phyloP scores from a whole-genome alignment of 2,113 vertebrate genomes.

The Tonatia bakeri region DNA sequence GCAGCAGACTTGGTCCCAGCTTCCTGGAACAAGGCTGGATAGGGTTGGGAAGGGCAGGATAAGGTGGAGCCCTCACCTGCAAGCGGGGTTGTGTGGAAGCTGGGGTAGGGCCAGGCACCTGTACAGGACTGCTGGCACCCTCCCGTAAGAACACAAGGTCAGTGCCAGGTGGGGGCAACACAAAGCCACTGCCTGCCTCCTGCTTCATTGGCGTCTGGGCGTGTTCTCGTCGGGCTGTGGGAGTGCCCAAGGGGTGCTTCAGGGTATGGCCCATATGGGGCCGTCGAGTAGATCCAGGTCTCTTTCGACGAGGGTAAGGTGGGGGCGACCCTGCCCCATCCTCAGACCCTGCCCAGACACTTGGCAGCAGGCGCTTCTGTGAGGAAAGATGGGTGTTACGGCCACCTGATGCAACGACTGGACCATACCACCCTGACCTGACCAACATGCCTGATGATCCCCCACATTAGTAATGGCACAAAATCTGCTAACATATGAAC shows the following conservation, averaged over 20 bases:
- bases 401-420: background rate
- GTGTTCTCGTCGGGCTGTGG: background rate
- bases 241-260: slow-evolving; percentile 28
- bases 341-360: slow-evolving; percentile 57
- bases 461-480: background rate
- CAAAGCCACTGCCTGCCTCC: slow-evolving; percentile 50
- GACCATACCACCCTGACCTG: background rate
- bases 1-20: slow-evolving; percentile 35
- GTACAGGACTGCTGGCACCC: slow-evolving; percentile 63
- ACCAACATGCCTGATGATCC: background rate
- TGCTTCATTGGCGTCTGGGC: slow-evolving; percentile 28
- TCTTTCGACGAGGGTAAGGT: slow-evolving; percentile 60
- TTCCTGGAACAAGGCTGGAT: background rate
- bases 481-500: background rate
- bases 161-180: slow-evolving; percentile 66
- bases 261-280: slow-evolving; percentile 30
- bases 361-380: slow-evolving; percentile 77
- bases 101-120: slow-evolving; percentile 58
- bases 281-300: slow-evolving; percentile 27
- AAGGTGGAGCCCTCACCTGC: slow-evolving; percentile 26
- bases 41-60: background rate
- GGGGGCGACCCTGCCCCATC: slow-evolving; percentile 48
- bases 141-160: slow-evolving; percentile 71
- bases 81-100: slow-evolving; percentile 1
- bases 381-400: slow-evolving; percentile 20